phyloP scores from a whole-genome alignment of 1,140 invertebrate species.

The Drosophila ercepeae region DNA sequence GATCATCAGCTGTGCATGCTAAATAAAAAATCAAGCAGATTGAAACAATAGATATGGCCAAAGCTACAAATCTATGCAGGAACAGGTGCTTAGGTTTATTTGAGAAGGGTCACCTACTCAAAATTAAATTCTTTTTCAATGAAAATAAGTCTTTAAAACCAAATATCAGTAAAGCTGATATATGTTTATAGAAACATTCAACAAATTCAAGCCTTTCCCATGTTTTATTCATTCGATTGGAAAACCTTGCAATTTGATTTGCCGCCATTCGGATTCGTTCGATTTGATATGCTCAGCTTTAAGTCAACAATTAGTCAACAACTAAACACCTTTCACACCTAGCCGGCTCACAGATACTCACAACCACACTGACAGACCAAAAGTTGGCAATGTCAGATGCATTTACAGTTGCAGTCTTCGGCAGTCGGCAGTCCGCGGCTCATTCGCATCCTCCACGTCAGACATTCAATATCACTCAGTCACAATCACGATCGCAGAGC shows the following conservation, averaged over 20 bases:
- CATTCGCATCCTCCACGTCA: slow-evolving; percentile 62
- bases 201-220: neutral
- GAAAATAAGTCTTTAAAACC: too few species aligned
- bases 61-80: neutral
- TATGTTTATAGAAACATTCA: too few species aligned
- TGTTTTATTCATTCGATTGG: neutral
- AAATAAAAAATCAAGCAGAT: slow-evolving; percentile 2
- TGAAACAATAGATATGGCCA: neutral
- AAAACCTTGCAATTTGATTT: slow-evolving; percentile 14
- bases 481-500: slow-evolving; percentile 65
- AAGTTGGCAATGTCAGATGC: slow-evolving; percentile 15
- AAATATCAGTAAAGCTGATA: too few species aligned
- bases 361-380: slow-evolving; percentile 21
- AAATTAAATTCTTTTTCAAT: too few species aligned
- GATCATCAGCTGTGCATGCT: slow-evolving; percentile 46
- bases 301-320: slow-evolving; percentile 76
- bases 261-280: slow-evolving; percentile 15
- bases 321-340: slow-evolving; percentile 78
- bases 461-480: slow-evolving; percentile 73
- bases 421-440: slow-evolving; percentile 21
- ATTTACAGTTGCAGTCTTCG: slow-evolving; percentile 8
- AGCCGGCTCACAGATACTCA: slow-evolving; percentile 5
- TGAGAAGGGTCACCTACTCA: too few species aligned
- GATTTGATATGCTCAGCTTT: slow-evolving; percentile 69
- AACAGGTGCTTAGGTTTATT: neutral